phyloP scores from a whole-genome alignment of 2,888 invertebrate species.

The Pomacea canaliculata region DNA sequence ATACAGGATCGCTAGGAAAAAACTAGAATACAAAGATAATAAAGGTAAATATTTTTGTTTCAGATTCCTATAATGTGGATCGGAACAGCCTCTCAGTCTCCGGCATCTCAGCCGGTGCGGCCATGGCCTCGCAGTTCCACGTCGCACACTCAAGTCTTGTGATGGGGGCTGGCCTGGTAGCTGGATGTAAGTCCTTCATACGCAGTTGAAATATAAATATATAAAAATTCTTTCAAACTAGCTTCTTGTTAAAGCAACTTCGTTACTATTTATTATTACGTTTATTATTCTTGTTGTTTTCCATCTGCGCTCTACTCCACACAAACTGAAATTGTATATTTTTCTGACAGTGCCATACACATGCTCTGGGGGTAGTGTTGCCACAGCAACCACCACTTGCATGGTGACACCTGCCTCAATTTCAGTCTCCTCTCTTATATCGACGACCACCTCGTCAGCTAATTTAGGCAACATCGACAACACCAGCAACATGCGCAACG shows the following conservation, averaged over 20 bases:
- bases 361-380: constrained; percentile 41
- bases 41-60: background rate
- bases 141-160: constrained; percentile 62
- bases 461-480: constrained; percentile 57
- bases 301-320: too few relatives aligned
- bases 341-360: constrained; percentile 42
- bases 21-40: too few relatives aligned
- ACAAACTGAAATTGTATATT: background rate
- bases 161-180: constrained; percentile 65
- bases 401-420: constrained; percentile 43
- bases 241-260: too few relatives aligned
- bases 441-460: constrained; percentile 38
- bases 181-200: constrained; percentile 58
- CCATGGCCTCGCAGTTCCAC: constrained; percentile 68
- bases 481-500: constrained; percentile 52
- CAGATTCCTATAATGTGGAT: constrained; percentile 52
- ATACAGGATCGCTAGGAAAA: too few relatives aligned
- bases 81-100: constrained; percentile 57
- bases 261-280: too few relatives aligned
- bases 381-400: constrained; percentile 34
- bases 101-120: constrained; percentile 67
- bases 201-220: background rate
- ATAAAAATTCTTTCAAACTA: too few relatives aligned
- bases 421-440: constrained; percentile 31
- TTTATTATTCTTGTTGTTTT: too few relatives aligned